Evolutionary conservation across 2,797 vertebrate genomes (phyloP).

Genomic region (Myiotriccus ornatus): DNA sequence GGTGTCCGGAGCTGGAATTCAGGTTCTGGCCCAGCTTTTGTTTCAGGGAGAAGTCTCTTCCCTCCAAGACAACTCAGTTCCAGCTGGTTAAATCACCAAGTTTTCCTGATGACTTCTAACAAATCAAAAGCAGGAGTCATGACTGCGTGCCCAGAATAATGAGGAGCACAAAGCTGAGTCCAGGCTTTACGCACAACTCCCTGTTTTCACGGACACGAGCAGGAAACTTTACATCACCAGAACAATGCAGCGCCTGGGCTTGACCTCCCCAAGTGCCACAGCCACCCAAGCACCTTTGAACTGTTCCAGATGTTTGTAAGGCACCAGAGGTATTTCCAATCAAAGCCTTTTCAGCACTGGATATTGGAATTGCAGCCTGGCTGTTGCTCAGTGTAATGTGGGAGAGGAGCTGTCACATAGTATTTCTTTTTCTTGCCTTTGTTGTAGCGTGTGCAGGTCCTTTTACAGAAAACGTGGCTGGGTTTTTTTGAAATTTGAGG

Average conservation of each 20-base stretch:
- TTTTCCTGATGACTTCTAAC: not conserved
- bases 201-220: not conserved
- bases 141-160: not conserved
- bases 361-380: not conserved
- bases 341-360: not conserved
- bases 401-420: not conserved
- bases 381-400: not conserved
- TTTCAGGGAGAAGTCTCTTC: not conserved
- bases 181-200: not conserved
- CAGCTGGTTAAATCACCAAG: not conserved
- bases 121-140: constrained; percentile 30
- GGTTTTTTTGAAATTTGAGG: not conserved
- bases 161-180: not conserved
- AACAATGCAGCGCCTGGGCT: constrained; percentile 27
- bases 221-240: constrained; percentile 30
- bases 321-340: not conserved
- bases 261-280: constrained; percentile 55
- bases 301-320: constrained; percentile 62
- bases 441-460: not conserved
- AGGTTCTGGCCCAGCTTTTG: not conserved
- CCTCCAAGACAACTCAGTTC: not conserved
- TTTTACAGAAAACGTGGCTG: not conserved
- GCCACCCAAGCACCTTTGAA: constrained; percentile 62
- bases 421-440: not conserved
- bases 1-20: constrained; percentile 9